Evolutionary conservation across 2,888 invertebrate species (phyloP).

Genomic region (Polymixis lichenea): DNA sequence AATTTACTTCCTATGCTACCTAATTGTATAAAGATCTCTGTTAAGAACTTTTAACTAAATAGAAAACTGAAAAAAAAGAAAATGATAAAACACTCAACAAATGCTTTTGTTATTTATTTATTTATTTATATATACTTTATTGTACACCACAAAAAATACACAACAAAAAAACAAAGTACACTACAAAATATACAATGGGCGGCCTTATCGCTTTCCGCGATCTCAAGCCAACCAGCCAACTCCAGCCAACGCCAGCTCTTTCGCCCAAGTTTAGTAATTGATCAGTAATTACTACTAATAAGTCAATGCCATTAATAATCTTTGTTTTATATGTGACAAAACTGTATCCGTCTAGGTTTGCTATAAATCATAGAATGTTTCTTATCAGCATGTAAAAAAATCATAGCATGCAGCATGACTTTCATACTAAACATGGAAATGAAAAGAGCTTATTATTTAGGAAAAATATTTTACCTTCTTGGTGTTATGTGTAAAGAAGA

Average conservation of each 20-base stretch:
- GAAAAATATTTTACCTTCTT: background rate
- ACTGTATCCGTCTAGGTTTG: background rate
- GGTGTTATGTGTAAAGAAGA: background rate
- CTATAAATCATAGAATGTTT: background rate
- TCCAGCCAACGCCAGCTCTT: too few species aligned
- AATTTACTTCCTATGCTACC: background rate
- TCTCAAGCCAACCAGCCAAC: too few species aligned
- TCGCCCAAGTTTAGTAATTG: constrained; percentile 18
- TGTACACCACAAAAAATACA: too few species aligned
- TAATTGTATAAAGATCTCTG: background rate
- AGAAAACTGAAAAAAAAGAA: background rate
- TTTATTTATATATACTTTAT: too few species aligned
- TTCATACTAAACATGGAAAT: background rate
- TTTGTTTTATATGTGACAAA: background rate
- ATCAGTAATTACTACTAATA: background rate
- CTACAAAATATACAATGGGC: too few species aligned
- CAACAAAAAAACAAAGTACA: too few species aligned
- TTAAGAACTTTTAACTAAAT: background rate
- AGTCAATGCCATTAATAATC: background rate
- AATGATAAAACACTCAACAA: background rate
- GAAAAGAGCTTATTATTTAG: background rate
- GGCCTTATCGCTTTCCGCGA: too few species aligned
- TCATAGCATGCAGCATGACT: constrained; percentile 11
- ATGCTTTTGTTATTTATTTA: constrained; percentile 11
- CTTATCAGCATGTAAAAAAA: background rate